These are phyloP conservation scores for Saccostrea glomerata DNA, from an alignment of 1,140 invertebrate genomes.

Conservation along the genomic window DNA sequence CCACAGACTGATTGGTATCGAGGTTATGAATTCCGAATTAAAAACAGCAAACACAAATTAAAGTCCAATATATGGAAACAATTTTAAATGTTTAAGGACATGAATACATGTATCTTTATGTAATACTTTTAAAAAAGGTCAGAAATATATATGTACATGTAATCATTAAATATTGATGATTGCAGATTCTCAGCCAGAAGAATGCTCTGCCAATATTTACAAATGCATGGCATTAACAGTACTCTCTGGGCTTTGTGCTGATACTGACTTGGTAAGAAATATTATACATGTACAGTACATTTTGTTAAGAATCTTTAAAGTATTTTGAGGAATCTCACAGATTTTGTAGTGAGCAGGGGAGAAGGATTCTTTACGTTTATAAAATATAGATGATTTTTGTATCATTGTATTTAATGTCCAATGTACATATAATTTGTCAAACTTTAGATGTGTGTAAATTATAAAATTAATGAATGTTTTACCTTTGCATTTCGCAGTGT, in stretches of 20 bases:
- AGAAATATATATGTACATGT: background rate
- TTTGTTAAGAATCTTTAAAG: background rate
- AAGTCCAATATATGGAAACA: too few relatives aligned
- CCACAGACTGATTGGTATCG: too few relatives aligned
- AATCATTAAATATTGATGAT: background rate
- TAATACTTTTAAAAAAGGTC: too few relatives aligned
- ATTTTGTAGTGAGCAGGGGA: background rate
- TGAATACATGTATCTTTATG: too few relatives aligned
- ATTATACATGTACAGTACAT: background rate
- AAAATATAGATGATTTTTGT: background rate
- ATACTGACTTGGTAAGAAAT: background rate
- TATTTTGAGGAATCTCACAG: background rate
- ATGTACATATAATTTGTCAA: background rate
- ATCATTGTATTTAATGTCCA: background rate
- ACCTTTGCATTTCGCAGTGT: background rate
- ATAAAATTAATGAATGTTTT: background rate
- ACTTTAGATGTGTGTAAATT: background rate
- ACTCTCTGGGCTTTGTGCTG: slow-evolving; percentile 5
- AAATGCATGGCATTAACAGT: slow-evolving; percentile 12
- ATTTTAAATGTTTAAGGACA: too few relatives aligned
- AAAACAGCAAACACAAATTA: too few relatives aligned
- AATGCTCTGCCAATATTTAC: slow-evolving; percentile 21
- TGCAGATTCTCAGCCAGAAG: slow-evolving; percentile 20
- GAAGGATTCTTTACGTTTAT: background rate
- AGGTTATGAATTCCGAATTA: too few relatives aligned